Evolutionary conservation across 2,113 vertebrate genomes (phyloP).

Genomic region (Mus musculus): DNA sequence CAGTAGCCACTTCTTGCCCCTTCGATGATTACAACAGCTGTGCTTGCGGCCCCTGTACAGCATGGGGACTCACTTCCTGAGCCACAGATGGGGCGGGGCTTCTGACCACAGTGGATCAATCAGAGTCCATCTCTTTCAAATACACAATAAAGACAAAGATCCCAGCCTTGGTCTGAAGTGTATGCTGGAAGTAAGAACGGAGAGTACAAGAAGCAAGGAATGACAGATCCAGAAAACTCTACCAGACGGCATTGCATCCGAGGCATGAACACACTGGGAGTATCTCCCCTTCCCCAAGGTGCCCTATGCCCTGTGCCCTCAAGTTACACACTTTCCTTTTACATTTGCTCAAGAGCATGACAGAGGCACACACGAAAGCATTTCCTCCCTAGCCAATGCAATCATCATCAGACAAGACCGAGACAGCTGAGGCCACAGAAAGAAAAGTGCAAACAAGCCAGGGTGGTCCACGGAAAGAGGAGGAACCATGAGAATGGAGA

Average conservation of each 20-base stretch:
- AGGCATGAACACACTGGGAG: not conserved
- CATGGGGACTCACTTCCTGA: not conserved
- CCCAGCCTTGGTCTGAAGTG: not conserved
- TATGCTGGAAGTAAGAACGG: not conserved
- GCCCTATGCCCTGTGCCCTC: not conserved
- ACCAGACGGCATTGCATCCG: not conserved
- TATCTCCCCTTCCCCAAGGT: not conserved
- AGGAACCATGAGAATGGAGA: not conserved
- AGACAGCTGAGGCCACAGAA: not conserved
- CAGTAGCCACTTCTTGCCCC: not conserved
- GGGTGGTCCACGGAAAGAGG: not conserved
- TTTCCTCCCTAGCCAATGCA: not conserved
- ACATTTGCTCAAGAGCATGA: not conserved
- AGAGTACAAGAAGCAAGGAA: not conserved
- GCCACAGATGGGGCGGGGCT: not conserved
- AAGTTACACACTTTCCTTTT: not conserved
- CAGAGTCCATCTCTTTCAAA: not conserved
- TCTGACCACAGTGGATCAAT: not conserved
- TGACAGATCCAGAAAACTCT: not conserved
- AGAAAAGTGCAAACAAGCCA: not conserved
- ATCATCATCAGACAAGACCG: constrained; percentile 23
- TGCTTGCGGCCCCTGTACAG: not conserved
- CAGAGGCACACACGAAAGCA: not conserved
- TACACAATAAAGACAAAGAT: not conserved
- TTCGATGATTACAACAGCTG: not conserved